Evolutionary conservation across 2,888 invertebrate species (phyloP).

Genomic region (Plagiodera versicolora): DNA sequence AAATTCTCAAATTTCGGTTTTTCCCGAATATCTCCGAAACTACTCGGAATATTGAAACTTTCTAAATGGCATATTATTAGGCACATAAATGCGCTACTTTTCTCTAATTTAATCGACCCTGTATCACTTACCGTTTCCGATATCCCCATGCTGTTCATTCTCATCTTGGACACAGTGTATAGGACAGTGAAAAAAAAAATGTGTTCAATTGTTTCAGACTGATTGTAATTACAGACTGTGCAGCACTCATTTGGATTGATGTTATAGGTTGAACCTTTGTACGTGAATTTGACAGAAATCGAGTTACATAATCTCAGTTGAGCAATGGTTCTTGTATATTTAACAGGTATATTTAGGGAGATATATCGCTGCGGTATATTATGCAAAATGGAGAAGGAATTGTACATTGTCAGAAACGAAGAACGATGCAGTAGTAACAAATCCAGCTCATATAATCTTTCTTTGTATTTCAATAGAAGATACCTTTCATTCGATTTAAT

Average conservation of each 20-base stretch:
- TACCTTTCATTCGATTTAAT: neutral
- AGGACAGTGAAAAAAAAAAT: neutral
- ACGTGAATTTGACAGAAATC: neutral
- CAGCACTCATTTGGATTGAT: neutral
- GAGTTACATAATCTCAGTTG: neutral
- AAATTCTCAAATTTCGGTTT: too few relatives aligned
- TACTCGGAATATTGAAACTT: too few relatives aligned
- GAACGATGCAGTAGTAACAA: neutral
- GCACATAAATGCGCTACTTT: too few relatives aligned
- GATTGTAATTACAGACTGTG: neutral
- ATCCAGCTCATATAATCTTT: neutral
- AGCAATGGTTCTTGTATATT: neutral
- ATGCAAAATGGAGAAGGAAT: neutral
- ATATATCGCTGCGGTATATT: neutral
- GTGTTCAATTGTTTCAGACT: neutral
- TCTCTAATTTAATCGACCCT: too few relatives aligned
- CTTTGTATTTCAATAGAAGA: neutral
- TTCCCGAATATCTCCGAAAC: too few relatives aligned
- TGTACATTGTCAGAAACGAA: neutral
- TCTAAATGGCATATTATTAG: too few relatives aligned
- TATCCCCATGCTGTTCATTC: too few relatives aligned
- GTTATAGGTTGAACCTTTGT: neutral
- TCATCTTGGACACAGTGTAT: too few relatives aligned
- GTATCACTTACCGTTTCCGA: too few relatives aligned
- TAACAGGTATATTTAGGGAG: neutral